Conservation (phyloP, 2,113 vertebrate species). For the Neolamprologus devosi region DNA sequence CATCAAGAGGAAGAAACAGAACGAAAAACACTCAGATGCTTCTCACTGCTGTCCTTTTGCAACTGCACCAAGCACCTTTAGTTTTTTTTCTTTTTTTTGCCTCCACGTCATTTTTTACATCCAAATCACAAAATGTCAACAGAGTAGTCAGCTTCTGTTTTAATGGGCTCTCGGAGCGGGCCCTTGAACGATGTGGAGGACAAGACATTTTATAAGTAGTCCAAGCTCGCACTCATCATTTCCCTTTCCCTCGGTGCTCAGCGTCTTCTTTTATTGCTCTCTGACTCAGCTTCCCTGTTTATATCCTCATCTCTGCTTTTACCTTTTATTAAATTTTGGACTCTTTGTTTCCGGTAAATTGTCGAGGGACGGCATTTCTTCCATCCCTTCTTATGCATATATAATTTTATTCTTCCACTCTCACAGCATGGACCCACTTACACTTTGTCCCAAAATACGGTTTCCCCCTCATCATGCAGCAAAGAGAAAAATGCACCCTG, state of each 20-base stretch:
- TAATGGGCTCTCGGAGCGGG: background rate
- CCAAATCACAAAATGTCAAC: background rate
- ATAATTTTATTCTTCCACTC: background rate
- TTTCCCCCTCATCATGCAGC: background rate
- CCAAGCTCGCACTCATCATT: background rate
- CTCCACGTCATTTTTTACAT: background rate
- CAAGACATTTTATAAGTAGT: background rate
- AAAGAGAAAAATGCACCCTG: slow-evolving; percentile 3
- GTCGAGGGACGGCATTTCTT: background rate
- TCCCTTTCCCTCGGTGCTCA: background rate
- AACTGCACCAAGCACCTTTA: background rate
- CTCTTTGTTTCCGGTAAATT: background rate
- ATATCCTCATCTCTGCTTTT: background rate
- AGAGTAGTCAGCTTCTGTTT: background rate
- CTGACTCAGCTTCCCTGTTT: slow-evolving; percentile 7
- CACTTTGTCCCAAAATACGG: background rate
- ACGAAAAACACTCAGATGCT: background rate
- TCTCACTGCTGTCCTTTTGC: background rate
- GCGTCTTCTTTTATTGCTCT: slow-evolving; percentile 2
- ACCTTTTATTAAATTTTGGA: background rate
- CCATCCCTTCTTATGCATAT: background rate
- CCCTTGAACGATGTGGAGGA: background rate
- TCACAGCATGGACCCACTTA: background rate
- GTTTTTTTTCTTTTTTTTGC: background rate
- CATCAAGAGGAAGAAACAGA: background rate